A percentile compares a stretch with the other conserved stretches of the same genome.
Conservation (phyloP, 2,797 vertebrate species). For the Acipenser ruthenus region DNA sequence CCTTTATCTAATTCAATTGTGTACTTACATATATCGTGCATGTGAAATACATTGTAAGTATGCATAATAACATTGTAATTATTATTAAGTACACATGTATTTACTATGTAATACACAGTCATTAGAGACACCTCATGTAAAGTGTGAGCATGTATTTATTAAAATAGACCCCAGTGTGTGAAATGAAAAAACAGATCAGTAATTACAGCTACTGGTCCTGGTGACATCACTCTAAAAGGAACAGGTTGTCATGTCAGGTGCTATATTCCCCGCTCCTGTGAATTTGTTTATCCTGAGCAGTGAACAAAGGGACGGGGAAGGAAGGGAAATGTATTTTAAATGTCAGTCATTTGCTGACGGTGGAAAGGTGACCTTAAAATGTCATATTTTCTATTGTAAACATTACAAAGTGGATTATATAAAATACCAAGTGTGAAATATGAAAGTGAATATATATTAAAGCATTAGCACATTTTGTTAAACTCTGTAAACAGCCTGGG, state of each 20-base stretch:
- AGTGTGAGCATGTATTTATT: too few relatives aligned
- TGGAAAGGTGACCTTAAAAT: conserved; percentile 75
- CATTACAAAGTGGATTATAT: conserved; percentile 53
- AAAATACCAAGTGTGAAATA: conserved; percentile 70
- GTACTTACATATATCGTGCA: too few relatives aligned
- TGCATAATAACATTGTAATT: too few relatives aligned
- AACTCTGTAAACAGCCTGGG: conserved; percentile 15
- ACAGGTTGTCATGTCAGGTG: conserved; percentile 25
- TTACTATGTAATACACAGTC: too few relatives aligned
- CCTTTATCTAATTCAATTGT: too few relatives aligned
- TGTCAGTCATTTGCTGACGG: conserved; percentile 73
- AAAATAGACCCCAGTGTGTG: too few relatives aligned
- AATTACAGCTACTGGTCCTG: too few relatives aligned
- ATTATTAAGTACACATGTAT: too few relatives aligned
- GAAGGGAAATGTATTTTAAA: conserved; percentile 72
- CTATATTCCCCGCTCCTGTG: conserved; percentile 29
- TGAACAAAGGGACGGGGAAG: conserved; percentile 50
- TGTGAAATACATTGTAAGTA: too few relatives aligned
- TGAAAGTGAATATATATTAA: conserved; percentile 52
- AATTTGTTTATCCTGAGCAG: conserved; percentile 29
- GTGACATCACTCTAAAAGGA: conserved; percentile 23
- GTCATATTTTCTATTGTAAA: conserved; percentile 68
- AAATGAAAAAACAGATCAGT: too few relatives aligned
- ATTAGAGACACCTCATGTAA: too few relatives aligned
- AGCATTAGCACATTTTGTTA: conserved; percentile 40